Percentiles rank a stretch among this genome's conserved stretches.
phyloP scores from a whole-genome alignment of 2,113 vertebrate genomes.

The Hippolais icterina region DNA sequence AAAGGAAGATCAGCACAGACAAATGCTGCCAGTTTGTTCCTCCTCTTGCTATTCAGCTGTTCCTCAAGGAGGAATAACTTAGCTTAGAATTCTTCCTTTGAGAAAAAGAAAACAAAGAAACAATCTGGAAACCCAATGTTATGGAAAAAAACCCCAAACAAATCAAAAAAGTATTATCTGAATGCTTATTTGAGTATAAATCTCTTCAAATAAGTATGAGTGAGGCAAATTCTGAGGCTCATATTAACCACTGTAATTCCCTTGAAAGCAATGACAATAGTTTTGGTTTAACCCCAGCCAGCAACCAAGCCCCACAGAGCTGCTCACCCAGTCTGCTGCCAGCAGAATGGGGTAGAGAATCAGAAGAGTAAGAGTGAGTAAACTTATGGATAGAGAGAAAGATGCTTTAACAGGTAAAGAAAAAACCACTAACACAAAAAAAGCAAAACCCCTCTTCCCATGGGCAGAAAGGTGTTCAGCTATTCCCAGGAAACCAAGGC shows the following conservation, averaged over 20 bases:
- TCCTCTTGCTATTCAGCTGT: slow-evolving; percentile 8
- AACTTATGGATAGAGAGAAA: neutral
- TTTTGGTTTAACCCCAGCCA: neutral
- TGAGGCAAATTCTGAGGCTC: neutral
- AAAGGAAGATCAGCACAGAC: slow-evolving; percentile 11
- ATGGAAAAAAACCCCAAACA: neutral
- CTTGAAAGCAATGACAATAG: neutral
- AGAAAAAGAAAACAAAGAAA: neutral
- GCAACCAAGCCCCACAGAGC: neutral
- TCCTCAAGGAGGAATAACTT: neutral
- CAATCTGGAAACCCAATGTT: neutral
- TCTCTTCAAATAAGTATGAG: neutral
- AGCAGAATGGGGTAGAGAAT: too few species aligned
- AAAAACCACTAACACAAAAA: neutral
- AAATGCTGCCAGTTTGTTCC: slow-evolving; percentile 19
- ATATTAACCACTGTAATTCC: neutral
- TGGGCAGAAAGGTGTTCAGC: neutral
- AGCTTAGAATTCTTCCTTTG: neutral
- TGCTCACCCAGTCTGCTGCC: accelerated
- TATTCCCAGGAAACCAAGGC: neutral
- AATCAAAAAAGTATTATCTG: neutral
- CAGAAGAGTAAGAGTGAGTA: neutral
- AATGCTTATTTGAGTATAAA: neutral
- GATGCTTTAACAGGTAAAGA: neutral
- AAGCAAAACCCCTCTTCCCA: neutral